A percentile compares a stretch with the other conserved stretches of the same genome.
These are phyloP conservation scores for Micropoecilia bifurca DNA, from an alignment of 2,797 vertebrate species.

Conservation along the genomic window DNA sequence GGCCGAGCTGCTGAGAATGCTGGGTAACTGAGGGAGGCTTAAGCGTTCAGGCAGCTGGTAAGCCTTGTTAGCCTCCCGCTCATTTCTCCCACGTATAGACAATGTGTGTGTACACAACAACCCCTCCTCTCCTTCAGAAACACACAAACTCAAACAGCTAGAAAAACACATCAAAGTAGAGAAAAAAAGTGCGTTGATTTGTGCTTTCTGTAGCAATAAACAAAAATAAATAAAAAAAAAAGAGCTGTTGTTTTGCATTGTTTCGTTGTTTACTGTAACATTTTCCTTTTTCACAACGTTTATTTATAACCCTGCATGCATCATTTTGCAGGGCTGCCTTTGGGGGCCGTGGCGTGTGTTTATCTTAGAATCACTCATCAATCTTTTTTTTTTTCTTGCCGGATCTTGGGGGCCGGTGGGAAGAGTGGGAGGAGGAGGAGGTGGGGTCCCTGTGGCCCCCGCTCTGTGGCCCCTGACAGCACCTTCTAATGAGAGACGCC, in stretches of 20 bases:
- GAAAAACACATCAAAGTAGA: constrained; percentile 50
- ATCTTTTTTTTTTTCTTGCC: constrained; percentile 74
- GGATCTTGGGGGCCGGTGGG: constrained; percentile 75
- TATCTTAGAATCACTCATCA: constrained; percentile 86
- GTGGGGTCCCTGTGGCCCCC: constrained; percentile 62
- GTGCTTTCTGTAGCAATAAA: constrained; percentile 39
- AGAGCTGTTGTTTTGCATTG: constrained; percentile 56
- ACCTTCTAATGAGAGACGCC: constrained; percentile 85
- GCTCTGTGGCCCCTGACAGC: constrained; percentile 80
- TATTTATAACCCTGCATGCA: constrained; percentile 80
- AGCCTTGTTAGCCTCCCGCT: constrained; percentile 70
- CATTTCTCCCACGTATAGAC: constrained; percentile 28
- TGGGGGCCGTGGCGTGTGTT: constrained; percentile 74
- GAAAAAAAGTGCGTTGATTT: constrained; percentile 26
- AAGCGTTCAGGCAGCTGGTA: constrained; percentile 71
- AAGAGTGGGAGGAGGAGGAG: constrained; percentile 50
- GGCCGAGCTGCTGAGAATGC: constrained; percentile 57
- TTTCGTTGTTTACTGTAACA: constrained; percentile 68
- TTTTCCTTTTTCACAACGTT: constrained; percentile 56
- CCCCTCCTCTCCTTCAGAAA: constrained; percentile 19
- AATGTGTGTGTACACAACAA: constrained; percentile 8
- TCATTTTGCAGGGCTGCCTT: constrained; percentile 79
- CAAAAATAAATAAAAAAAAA: constrained; percentile 37
- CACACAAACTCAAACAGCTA: constrained; percentile 10
- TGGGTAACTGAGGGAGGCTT: constrained; percentile 59